Conservation (phyloP, 2,888 invertebrate species). For the Beris chalybata region DNA sequence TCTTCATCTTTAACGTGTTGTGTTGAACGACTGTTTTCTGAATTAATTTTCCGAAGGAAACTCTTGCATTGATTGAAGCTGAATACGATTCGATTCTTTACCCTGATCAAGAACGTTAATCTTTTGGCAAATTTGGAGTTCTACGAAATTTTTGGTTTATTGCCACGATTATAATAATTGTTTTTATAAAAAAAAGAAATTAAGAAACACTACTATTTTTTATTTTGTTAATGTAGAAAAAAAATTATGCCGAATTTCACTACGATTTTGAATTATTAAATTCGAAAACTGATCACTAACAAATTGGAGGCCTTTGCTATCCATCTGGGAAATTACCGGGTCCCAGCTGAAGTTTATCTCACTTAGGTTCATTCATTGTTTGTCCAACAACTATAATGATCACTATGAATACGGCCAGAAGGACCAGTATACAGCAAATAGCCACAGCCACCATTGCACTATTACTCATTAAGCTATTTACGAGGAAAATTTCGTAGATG, state of each 20-base stretch:
- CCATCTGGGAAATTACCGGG: constrained; percentile 58
- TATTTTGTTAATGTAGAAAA: not conserved
- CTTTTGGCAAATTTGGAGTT: not conserved
- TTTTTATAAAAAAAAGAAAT: not conserved
- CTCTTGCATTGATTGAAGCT: too few species aligned
- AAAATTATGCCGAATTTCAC: not conserved
- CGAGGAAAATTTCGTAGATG: constrained; percentile 12
- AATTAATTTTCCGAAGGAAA: too few species aligned
- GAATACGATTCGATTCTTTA: too few species aligned
- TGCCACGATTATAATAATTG: not conserved
- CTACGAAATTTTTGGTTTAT: not conserved
- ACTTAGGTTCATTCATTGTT: constrained; percentile 68
- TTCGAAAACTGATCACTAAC: constrained; percentile 46
- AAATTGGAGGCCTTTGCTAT: constrained; percentile 56
- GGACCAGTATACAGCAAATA: constrained; percentile 79
- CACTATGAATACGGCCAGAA: constrained; percentile 78
- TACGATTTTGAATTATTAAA: not conserved
- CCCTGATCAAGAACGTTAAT: too few species aligned
- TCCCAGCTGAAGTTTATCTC: constrained; percentile 58
- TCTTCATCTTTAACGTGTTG: constrained; percentile 11
- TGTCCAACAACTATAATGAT: constrained; percentile 81
- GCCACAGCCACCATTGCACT: constrained; percentile 77
- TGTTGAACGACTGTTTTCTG: too few species aligned
- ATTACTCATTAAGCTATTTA: constrained; percentile 52
- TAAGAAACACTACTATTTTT: not conserved